phyloP scores from a whole-genome alignment of 2,797 vertebrate genomes.

The Pangasius larnaudii region DNA sequence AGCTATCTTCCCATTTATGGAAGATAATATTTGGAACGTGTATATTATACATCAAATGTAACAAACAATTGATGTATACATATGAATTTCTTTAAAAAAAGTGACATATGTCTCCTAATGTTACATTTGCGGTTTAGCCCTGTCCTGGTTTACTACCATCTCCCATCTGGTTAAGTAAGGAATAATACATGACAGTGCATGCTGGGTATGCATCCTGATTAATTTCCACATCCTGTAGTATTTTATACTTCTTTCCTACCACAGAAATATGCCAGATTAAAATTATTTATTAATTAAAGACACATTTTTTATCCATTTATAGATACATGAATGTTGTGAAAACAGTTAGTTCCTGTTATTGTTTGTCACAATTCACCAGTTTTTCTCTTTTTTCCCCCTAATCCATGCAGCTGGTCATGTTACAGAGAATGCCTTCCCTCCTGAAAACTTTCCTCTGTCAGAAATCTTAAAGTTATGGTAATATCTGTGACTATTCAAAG shows the following conservation, averaged over 20 bases:
- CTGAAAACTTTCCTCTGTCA: background rate
- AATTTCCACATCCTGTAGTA: background rate
- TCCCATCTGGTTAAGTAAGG: background rate
- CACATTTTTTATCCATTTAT: background rate
- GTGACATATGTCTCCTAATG: background rate
- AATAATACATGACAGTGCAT: background rate
- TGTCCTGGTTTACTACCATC: background rate
- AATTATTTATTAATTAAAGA: background rate
- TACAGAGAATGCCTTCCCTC: background rate
- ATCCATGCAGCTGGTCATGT: background rate
- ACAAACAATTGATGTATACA: background rate
- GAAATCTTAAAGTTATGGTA: background rate
- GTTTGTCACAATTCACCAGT: background rate
- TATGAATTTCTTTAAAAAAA: background rate
- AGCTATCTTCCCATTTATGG: slow-evolving; percentile 30
- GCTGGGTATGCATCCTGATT: background rate
- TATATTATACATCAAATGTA: background rate
- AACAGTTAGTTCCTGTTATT: background rate
- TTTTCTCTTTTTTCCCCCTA: background rate
- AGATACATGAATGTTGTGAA: background rate
- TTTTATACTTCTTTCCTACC: background rate
- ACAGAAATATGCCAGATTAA: background rate
- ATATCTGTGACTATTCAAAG: background rate
- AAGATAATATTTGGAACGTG: background rate
- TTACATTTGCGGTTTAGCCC: background rate